Base-by-base conservation (phyloP, 2,797 vertebrate genomes). In the Sciurus carolinensis region DNA sequence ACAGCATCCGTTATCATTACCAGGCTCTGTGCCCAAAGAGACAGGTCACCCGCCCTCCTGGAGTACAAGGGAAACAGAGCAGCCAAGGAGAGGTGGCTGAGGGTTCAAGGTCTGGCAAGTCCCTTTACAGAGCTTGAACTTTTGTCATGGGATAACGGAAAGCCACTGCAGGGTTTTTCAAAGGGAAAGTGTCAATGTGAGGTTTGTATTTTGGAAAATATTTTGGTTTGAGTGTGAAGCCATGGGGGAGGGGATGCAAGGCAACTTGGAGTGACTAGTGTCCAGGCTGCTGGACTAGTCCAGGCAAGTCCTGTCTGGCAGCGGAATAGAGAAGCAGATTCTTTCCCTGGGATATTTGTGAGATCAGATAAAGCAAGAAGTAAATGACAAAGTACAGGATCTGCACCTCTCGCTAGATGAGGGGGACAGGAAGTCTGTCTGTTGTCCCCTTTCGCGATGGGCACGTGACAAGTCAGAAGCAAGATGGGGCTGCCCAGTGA, bases 1-100 rank as follows among this genome's bases (percentile, higher is more conserved):
- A n/a, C 4, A 10, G 12, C 62, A 5, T 2, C 39, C 1, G 0
- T 26, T 30, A 30, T 0, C 71, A 2, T 0, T 9, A 22, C 54
- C 18, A 59, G 67, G 44, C 71, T 83, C 69, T 64, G 36, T 5
- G 28, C 20, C 28, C 72, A 69, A 15, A 30, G 36, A 9, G n/a
- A 17, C 39, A 17, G 66, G 57, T 44, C 14, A 12, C 22, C n/a
- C 36, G 33, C 12, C n/a, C 13, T 6, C 64, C 22, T 1, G 3
- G 28, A 82, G 24, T 4, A 11, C 36, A 22, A 12, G 66, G 79
- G 67, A 50, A 75, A 72, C 13, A 36, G 47, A 66, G n/a, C 13
- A n/a, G 17, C 11, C 52, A 13, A 1, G 39, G 52, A 36, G 42
- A 47, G 17, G 42, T 24, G 3, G 3, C 15, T 10, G 2, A 39